phyloP scores from a whole-genome alignment of 2,888 invertebrate genomes.

The Eumerus sabulonum region DNA sequence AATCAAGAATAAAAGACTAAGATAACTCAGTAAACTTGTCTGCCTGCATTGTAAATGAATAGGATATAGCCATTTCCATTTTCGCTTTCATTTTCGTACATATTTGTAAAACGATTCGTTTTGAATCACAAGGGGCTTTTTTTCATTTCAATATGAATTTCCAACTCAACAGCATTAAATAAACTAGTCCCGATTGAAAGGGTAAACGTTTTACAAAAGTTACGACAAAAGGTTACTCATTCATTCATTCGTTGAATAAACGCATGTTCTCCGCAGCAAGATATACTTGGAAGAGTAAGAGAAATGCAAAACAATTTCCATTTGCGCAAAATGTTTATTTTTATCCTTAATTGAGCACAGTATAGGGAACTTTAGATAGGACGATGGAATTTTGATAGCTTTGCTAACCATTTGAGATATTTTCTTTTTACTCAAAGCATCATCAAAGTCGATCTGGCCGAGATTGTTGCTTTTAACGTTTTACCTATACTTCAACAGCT shows the following conservation, averaged over 20 bases:
- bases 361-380: slow-evolving; percentile 25
- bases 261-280: slow-evolving; percentile 37
- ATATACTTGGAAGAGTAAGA: slow-evolving; percentile 3
- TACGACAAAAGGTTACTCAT: slow-evolving; percentile 59
- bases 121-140: too few relatives aligned
- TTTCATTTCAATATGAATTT: too few relatives aligned
- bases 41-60: too few relatives aligned
- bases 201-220: too few relatives aligned
- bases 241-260: slow-evolving; percentile 48
- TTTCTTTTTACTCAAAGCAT: slow-evolving; percentile 1
- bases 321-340: slow-evolving; percentile 59
- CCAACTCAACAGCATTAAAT: too few relatives aligned
- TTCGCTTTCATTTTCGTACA: too few relatives aligned
- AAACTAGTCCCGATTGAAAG: too few relatives aligned
- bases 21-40: too few relatives aligned
- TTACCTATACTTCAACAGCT: too few relatives aligned
- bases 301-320: slow-evolving; percentile 58
- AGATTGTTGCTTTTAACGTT: not conserved
- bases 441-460: slow-evolving; percentile 7
- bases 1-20: too few relatives aligned
- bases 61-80: too few relatives aligned
- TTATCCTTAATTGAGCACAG: slow-evolving; percentile 61
- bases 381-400: slow-evolving; percentile 62
- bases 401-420: slow-evolving; percentile 41
- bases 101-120: too few relatives aligned